These are phyloP conservation scores for Alauda arvensis DNA, from an alignment of 2,797 vertebrate genomes.

Conservation along the genomic window DNA sequence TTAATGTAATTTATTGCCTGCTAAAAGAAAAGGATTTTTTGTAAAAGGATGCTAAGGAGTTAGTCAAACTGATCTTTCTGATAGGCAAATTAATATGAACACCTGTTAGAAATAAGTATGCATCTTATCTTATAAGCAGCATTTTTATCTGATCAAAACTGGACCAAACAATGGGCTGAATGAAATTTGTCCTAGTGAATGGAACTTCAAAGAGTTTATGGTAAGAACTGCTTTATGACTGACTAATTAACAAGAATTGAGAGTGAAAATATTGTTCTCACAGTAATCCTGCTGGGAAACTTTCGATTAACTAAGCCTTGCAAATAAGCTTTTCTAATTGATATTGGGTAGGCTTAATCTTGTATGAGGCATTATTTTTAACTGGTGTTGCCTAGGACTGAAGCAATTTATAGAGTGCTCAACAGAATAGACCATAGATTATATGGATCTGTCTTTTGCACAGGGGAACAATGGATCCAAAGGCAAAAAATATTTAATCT, in stretches of 20 bases:
- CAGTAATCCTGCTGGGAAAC: neutral
- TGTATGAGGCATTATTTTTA: neutral
- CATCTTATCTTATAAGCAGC: neutral
- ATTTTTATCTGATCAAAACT: neutral
- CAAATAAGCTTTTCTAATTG: neutral
- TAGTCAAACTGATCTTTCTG: neutral
- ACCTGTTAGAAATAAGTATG: neutral
- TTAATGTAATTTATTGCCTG: neutral
- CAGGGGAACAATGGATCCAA: neutral
- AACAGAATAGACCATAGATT: neutral
- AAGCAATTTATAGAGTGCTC: neutral
- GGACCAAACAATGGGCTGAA: neutral
- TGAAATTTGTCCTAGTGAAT: neutral
- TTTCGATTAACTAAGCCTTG: conserved; percentile 10
- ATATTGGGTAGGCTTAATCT: neutral
- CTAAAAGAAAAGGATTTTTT: neutral
- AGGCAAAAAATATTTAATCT: neutral
- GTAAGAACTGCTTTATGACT: neutral
- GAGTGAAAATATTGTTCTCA: conserved; percentile 4
- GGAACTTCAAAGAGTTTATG: neutral
- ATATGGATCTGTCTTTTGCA: neutral
- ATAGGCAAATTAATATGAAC: neutral
- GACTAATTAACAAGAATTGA: conserved; percentile 13
- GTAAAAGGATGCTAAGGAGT: neutral
- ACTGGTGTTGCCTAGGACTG: neutral